phyloP scores from a whole-genome alignment of 2,113 vertebrate genomes.

The Ia io region DNA sequence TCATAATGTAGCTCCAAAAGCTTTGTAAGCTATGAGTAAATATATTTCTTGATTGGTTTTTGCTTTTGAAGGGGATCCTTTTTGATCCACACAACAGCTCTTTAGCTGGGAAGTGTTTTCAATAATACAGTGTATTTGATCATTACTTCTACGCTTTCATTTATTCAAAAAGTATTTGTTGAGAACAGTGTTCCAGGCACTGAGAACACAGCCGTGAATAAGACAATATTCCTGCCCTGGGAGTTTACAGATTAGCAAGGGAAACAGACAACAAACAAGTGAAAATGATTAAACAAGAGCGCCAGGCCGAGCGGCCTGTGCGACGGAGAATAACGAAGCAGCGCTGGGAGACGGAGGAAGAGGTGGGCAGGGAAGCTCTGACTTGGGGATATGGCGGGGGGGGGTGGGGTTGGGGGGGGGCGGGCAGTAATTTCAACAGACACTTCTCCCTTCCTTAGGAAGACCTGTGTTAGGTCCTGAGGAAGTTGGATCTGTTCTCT shows the following conservation, averaged over 20 bases:
- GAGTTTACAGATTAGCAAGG: neutral
- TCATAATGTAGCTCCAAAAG: neutral
- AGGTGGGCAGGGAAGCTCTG: neutral
- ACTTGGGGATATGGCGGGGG: no score
- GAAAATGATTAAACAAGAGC: neutral
- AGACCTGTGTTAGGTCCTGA: neutral
- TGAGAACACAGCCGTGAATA: neutral
- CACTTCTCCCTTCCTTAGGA: neutral
- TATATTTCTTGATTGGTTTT: neutral
- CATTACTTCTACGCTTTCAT: neutral
- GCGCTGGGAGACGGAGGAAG: fast-evolving
- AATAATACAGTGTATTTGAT: neutral
- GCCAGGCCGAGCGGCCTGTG: neutral
- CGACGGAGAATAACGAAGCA: neutral
- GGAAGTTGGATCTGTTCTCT: neutral
- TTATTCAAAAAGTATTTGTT: neutral
- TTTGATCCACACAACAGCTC: neutral
- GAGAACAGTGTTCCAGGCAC: neutral
- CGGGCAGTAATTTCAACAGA: neutral
- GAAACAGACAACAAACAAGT: neutral
- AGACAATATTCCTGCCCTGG: neutral
- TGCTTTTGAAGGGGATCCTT: neutral
- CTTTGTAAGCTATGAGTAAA: neutral
- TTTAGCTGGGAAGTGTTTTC: neutral
- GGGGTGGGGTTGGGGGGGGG: no score